Base-by-base conservation (phyloP, 2,797 vertebrate species). In the Lagodon rhomboides region DNA sequence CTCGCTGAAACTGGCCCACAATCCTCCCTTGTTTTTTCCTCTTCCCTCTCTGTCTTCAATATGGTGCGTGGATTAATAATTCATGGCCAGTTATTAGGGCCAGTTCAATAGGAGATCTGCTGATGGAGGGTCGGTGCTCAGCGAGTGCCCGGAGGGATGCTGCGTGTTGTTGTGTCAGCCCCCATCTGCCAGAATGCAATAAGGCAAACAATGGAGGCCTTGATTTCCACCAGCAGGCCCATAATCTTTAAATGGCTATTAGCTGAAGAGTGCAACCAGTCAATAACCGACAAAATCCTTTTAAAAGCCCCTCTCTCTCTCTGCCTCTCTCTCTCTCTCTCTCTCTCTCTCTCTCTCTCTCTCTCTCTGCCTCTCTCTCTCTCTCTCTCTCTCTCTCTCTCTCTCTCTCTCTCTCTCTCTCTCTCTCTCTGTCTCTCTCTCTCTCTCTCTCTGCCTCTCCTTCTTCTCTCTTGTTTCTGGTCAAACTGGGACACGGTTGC, bases 221-320 rank as follows among this genome's bases (percentile, higher is more conserved):
- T 96, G 95, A 96, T 96, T 95, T 95, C 95, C 95, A 96, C 95
- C 95, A 96, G 96, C 96, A 96, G 95, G 94, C 95, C 95, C 95
- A 95, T 96, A 96, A 96, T 96, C 95, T 96, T 96, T 96, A 96
- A 96, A 96, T 96, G 96, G 95, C 96, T 96, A 96, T 96, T 96
- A 96, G 96, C 95, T 95, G 95, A 95, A 95, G 95, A 96, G 96
- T 96, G 96, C 96, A 96, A 96, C 95, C 95, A 96, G 96, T 96
- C 96, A 96, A 96, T 96, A 96, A 96, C 95, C 94, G 94, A 96
- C 95, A 96, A 95, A 95, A 96, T 92, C 95, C 95, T 96, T 96
- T 96, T 96, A 95, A 96, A 94, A 96, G 95, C 95, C 90, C 91
- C 93, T 95, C 93, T 93, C 95, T 91, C 93, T 93, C 90, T 89